Conservation (phyloP, 2,888 invertebrate genomes). For the Venusia cambrica region DNA sequence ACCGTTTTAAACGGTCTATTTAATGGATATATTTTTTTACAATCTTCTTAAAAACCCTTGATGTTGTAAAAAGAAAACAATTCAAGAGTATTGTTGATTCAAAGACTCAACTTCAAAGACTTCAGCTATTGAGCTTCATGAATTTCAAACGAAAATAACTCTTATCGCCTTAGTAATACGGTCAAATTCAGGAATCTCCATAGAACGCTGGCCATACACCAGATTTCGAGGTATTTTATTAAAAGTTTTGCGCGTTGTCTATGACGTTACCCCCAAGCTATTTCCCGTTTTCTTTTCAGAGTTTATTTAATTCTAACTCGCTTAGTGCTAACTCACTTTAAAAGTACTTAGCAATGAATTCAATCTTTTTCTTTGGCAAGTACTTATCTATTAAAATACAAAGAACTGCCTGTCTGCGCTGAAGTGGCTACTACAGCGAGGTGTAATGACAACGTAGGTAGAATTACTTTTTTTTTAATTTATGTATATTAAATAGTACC, state of each 20-base stretch:
- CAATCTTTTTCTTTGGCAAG: constrained; percentile 44
- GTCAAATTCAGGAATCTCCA: constrained; percentile 25
- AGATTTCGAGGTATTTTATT: constrained; percentile 48
- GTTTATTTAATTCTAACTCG: constrained; percentile 47
- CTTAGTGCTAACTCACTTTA: constrained; percentile 44
- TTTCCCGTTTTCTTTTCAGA: constrained; percentile 39
- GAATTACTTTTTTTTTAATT: too few species aligned
- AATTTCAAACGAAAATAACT: constrained; percentile 26
- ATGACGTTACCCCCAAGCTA: constrained; percentile 42
- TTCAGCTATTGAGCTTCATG: constrained; percentile 19
- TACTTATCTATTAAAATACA: constrained; percentile 43
- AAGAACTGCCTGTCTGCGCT: constrained; percentile 37
- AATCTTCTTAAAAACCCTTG: too few species aligned
- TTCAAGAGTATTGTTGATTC: constrained; percentile 12
- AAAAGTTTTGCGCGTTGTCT: constrained; percentile 48
- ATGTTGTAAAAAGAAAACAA: constrained; percentile 6
- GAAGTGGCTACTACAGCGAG: constrained; percentile 34
- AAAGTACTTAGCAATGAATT: constrained; percentile 47
- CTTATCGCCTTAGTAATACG: constrained; percentile 24
- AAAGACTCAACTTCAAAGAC: too few species aligned
- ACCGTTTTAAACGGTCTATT: too few species aligned
- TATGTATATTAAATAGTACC: too few species aligned
- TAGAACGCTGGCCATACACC: constrained; percentile 36
- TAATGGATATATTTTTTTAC: too few species aligned
- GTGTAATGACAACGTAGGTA: constrained; percentile 34